Evolutionary conservation across 2,888 invertebrate genomes (phyloP).

Genomic region (Dendrolimus pini): DNA sequence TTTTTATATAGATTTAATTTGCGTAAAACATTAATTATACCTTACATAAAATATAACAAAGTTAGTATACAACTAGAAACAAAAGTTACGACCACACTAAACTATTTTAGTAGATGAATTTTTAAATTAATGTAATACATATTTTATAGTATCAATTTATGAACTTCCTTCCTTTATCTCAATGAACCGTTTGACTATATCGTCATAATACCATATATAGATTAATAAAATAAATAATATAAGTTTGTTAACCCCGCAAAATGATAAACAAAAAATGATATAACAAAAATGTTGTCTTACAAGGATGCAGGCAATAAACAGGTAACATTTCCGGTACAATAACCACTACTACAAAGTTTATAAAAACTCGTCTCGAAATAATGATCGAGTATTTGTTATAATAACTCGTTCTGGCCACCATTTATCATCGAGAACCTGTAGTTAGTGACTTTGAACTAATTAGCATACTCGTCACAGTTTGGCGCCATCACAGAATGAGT

Average conservation of each 20-base stretch:
- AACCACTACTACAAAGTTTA: slow-evolving; percentile 27
- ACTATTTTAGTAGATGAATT: no score
- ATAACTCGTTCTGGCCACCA: slow-evolving; percentile 28
- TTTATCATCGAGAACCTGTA: slow-evolving; percentile 24
- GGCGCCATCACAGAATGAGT: slow-evolving; percentile 41
- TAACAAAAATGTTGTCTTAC: slow-evolving; percentile 31
- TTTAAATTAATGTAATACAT: no score
- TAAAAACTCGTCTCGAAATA: slow-evolving; percentile 36
- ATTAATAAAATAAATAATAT: background rate
- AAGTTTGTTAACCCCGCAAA: slow-evolving; percentile 10
- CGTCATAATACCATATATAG: no score
- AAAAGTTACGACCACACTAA: no score
- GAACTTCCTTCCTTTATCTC: no score
- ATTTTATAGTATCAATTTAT: no score
- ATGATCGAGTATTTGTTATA: slow-evolving; percentile 20
- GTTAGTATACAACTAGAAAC: no score
- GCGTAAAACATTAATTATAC: no score
- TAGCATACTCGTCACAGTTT: slow-evolving; percentile 45
- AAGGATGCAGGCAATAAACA: slow-evolving; percentile 49
- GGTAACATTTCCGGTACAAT: slow-evolving; percentile 55
- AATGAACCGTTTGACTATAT: no score
- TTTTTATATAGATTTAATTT: no score
- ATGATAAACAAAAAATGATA: slow-evolving; percentile 23
- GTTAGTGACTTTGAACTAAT: slow-evolving; percentile 31
- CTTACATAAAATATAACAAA: no score